phyloP scores from a whole-genome alignment of 2,113 vertebrate genomes.

The Sinocyclocheilus anophthalmus region DNA sequence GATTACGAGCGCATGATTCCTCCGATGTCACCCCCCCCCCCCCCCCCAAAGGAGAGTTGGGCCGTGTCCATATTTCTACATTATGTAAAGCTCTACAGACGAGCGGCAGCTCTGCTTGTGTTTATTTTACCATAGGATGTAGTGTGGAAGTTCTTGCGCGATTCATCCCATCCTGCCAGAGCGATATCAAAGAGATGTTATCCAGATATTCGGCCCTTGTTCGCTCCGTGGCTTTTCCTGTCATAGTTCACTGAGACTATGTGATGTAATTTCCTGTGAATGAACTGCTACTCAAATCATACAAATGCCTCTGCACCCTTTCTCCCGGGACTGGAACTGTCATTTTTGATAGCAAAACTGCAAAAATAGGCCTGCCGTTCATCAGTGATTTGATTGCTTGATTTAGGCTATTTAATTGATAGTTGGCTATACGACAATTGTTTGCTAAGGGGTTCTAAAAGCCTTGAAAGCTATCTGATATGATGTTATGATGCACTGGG shows the following conservation, averaged over 20 bases:
- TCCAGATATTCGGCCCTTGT: neutral
- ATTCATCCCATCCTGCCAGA: neutral
- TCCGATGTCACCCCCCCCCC: no score
- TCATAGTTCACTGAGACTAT: conserved; percentile 3
- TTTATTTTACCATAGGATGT: neutral
- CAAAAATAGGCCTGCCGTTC: neutral
- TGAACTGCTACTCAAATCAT: neutral
- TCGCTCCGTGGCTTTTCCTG: neutral
- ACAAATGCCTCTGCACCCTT: neutral
- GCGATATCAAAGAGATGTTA: neutral
- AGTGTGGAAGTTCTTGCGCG: neutral
- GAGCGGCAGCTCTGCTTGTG: neutral
- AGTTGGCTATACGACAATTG: neutral
- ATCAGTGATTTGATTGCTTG: neutral
- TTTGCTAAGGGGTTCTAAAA: neutral
- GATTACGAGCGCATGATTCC: conserved; percentile 36
- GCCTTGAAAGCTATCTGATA: neutral
- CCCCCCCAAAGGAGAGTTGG: neutral
- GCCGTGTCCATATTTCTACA: neutral
- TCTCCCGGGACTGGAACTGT: neutral
- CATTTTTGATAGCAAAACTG: neutral
- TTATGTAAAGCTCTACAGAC: conserved; percentile 17
- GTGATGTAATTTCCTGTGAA: conserved; percentile 17
- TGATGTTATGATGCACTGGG: neutral
- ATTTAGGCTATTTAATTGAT: neutral